Percentiles rank a stretch among this genome's conserved stretches.
Evolutionary conservation across 1,140 invertebrate species (phyloP).

Genomic region (Drosophila sp.): DNA sequence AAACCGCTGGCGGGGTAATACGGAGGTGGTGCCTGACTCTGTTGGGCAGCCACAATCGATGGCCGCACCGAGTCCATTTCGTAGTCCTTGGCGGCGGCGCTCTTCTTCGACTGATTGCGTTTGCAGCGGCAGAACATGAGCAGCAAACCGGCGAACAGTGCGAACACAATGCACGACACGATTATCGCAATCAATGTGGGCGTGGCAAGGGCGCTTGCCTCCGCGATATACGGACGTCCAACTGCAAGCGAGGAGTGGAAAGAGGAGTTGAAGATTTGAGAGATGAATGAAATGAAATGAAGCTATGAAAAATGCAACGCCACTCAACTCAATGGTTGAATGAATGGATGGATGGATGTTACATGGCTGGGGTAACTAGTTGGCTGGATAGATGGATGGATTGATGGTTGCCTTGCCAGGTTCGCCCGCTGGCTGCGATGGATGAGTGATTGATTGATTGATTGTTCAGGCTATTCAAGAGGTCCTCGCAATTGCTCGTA

Average conservation of each 20-base stretch:
- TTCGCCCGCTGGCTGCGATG: constrained; percentile 23
- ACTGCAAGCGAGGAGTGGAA: constrained; percentile 85
- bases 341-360: constrained; percentile 38
- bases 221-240: constrained; percentile 91
- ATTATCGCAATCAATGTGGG: constrained; percentile 92
- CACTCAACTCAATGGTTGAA: constrained; percentile 66
- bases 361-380: background rate
- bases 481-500: constrained; percentile 74
- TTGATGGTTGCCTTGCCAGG: constrained; percentile 22
- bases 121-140: constrained; percentile 95
- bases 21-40: constrained; percentile 92
- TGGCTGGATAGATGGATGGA: constrained; percentile 26
- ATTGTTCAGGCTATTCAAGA: constrained; percentile 61
- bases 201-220: constrained; percentile 90
- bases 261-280: constrained; percentile 1
- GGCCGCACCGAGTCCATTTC: constrained; percentile 94
- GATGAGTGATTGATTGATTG: constrained; percentile 71
- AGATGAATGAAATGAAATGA: constrained; percentile 67
- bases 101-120: constrained; percentile 91
- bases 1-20: constrained; percentile 93
- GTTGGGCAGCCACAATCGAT: constrained; percentile 90
- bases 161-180: constrained; percentile 92
- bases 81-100: constrained; percentile 92
- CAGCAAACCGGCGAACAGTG: constrained; percentile 91
- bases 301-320: constrained; percentile 80